Conservation (phyloP, 1,140 invertebrate species). For the Eurytemora carolleeae region DNA sequence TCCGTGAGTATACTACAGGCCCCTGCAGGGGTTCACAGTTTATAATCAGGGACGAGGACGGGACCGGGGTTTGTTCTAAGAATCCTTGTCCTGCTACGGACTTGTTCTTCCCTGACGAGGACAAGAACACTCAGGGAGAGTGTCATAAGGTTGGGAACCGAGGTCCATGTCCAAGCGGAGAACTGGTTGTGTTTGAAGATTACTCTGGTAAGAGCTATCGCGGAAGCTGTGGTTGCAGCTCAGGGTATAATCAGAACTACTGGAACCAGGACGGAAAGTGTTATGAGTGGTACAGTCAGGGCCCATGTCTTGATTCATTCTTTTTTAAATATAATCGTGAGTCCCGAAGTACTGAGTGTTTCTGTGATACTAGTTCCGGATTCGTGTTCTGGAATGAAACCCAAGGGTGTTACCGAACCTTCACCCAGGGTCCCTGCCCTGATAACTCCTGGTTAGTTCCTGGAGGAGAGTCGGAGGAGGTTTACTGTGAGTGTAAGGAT, state of each 20-base stretch:
- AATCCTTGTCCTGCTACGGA: conserved; percentile 5
- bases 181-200: conserved; percentile 19
- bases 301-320: conserved; percentile 17
- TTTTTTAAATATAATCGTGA: conserved; percentile 16
- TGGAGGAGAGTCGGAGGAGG: background rate
- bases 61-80: background rate
- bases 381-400: conserved; percentile 20
- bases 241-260: conserved; percentile 20
- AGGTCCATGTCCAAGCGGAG: conserved; percentile 19
- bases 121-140: background rate
- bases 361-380: background rate
- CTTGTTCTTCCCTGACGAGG: conserved; percentile 3
- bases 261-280: conserved; percentile 17
- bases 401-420: conserved; percentile 21
- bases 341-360: background rate
- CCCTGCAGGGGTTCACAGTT: conserved; percentile 16
- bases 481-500: conserved; percentile 8
- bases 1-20: conserved; percentile 19
- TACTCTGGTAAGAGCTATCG: conserved; percentile 9
- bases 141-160: conserved; percentile 19
- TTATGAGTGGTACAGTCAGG: conserved; percentile 17
- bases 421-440: conserved; percentile 21
- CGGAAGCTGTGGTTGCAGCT: conserved; percentile 19
- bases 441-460: conserved; percentile 10
- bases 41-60: background rate